These are phyloP conservation scores for Sebastes paucispinis DNA, from an alignment of 2,797 vertebrate genomes.

Conservation along the genomic window DNA sequence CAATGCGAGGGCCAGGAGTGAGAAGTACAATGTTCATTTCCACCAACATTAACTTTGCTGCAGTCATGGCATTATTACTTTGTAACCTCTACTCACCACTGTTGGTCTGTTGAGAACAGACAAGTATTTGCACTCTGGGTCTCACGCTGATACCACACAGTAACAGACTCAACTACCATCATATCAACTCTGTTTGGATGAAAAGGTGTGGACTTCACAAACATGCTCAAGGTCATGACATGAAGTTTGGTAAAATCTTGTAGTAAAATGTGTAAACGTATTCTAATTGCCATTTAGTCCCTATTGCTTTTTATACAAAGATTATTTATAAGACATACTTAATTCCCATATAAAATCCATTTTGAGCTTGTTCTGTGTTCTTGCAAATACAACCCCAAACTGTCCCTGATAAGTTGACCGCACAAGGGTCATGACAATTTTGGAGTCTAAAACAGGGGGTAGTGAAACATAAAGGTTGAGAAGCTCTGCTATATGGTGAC, in stretches of 20 bases:
- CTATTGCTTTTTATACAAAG: neutral
- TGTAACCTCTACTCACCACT: neutral
- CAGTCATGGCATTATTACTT: neutral
- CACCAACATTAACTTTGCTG: neutral
- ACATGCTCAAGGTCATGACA: neutral
- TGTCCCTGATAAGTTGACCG: neutral
- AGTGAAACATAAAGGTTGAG: neutral
- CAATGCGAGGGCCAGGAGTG: neutral
- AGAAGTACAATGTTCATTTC: neutral
- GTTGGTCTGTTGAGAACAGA: neutral
- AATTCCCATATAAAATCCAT: neutral
- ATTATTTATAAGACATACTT: neutral
- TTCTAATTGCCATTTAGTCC: neutral
- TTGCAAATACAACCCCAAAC: neutral
- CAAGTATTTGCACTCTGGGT: neutral
- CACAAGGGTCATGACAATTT: neutral
- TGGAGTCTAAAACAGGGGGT: neutral
- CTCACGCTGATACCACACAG: conserved; percentile 8
- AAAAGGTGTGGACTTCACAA: neutral
- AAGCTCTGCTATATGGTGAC: neutral
- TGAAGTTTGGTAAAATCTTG: fast-evolving
- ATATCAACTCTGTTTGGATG: neutral
- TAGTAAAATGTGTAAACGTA: fast-evolving
- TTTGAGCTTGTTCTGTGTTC: neutral
- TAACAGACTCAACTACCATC: neutral